Evolutionary conservation across 2,888 invertebrate species (phyloP).

Genomic region (Ptilodon capucinus): DNA sequence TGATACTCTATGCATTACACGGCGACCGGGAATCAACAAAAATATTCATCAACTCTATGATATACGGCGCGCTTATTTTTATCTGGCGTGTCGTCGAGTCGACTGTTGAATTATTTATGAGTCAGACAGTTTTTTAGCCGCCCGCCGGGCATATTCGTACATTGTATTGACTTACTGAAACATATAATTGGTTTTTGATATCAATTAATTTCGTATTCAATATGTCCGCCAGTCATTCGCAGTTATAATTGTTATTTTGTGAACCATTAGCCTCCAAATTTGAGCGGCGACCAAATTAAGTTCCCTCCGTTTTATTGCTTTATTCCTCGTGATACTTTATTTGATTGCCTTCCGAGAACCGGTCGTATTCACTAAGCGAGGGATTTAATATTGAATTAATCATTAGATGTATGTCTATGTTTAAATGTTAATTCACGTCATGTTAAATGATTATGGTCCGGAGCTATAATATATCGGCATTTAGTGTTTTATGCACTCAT

Average conservation of each 20-base stretch:
- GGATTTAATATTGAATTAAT: slow-evolving; percentile 36
- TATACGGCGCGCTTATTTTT: background rate
- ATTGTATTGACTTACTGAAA: slow-evolving; percentile 4
- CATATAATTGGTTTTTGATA: slow-evolving; percentile 17
- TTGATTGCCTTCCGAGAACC: slow-evolving; percentile 44
- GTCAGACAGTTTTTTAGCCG: slow-evolving; percentile 10
- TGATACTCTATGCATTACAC: no score
- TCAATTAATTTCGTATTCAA: slow-evolving; percentile 20
- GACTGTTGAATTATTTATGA: background rate
- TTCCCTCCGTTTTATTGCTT: slow-evolving; percentile 54
- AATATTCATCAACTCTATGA: background rate
- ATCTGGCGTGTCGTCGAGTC: background rate
- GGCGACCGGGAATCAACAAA: background rate
- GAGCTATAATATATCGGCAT: slow-evolving; percentile 35
- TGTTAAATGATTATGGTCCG: slow-evolving; percentile 38
- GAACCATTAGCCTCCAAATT: slow-evolving; percentile 53
- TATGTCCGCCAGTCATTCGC: slow-evolving; percentile 13
- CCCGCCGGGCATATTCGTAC: slow-evolving; percentile 11
- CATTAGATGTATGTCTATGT: slow-evolving; percentile 41
- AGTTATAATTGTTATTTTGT: slow-evolving; percentile 29
- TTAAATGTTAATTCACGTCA: slow-evolving; percentile 43
- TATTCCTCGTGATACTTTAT: slow-evolving; percentile 54
- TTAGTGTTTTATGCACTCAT: slow-evolving; percentile 45
- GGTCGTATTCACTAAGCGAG: slow-evolving; percentile 30
- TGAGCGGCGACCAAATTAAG: slow-evolving; percentile 41